Base-by-base conservation (phyloP, 2,888 invertebrate genomes). In the Margaritifera margaritifera region DNA sequence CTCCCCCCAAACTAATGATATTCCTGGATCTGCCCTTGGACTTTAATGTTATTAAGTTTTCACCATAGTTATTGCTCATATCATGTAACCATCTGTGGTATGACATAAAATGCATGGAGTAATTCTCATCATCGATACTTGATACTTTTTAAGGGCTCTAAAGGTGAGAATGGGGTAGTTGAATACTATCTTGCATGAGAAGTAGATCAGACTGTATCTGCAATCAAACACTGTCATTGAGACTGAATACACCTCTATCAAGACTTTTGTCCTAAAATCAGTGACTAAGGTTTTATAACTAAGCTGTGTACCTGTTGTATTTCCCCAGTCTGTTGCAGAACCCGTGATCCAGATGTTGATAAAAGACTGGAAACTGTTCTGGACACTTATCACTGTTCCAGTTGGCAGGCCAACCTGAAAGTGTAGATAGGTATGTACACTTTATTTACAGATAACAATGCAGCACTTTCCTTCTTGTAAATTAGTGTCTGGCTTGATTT, bases 301-400 rank as follows among this genome's bases (percentile, higher is more conserved):
- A 15, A 22, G 22, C n/a, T 22, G 27, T 25, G 1, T 71, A 83
- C 83, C 82, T 72, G 74, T 71, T 6, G 79, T 65, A 3, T 79
- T 63, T 22, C 66, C 53, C 60, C 73, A 74, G 63, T 84, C 84
- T 3, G 69, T 56, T 24, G 77, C 74, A 0, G 81, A 81, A 20
- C 80, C 80, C 60, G 68, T 77, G n/a, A 84, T 70, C 80, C 80
- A 84, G 50, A 84, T 75, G 64, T 84, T 84, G 24, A 84, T 77
- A 62, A 84, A 83, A 0, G 76, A 73, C 42, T 74, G 72, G 63
- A 68, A 75, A 52, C 81, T 82, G 24, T 79, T 74, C 61, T 80
- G 72, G 3, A 82, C 78, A 27, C 78, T 83, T 1, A 84, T 69
- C 15, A 79, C 66, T 55, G 81, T 81, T 20, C 82, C 84, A 11